Base-by-base conservation (phyloP, 2,888 invertebrate genomes). In the Bruchidius siliquastri region DNA sequence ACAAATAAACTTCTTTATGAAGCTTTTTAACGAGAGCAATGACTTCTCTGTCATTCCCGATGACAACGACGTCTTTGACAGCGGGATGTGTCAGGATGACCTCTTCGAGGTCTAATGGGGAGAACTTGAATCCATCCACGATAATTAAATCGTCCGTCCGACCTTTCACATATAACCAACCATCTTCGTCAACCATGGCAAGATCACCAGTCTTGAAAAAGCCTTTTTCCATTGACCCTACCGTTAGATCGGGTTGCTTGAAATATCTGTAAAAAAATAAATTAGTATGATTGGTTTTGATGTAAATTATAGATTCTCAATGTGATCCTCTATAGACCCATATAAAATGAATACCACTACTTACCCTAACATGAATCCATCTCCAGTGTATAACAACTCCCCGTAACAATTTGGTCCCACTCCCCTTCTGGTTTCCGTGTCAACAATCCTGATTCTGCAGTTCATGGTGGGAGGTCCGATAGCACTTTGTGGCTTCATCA, bases 201-300 rank as follows among this genome's bases (percentile, higher is more conserved):
- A 84, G 72, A 71, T 85, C 85, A 0, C 84, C 84, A 0, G 85
- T 85, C 80, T 79, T 83, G 71, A 83, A 82, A 72, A 78, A 85
- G 0, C 82, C 82, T 22, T 77, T 82, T 66, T 80, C 78, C 71
- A 82, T 74, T 2, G 76, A 67, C 0, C 73, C 75, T 26, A 78
- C 72, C 0, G 82, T 83, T 6, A 69, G 72, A 2, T 73, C 71
- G 6, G 73, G 76, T 72, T 83, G 81, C 73, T 82, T 84, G 67
- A 81, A 84, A 76, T 84, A 84, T 18, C 84, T 84, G 67, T 21
- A 79, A 78, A 10, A 66, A 70, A n/a, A n/a, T n/a, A n/a, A n/a
- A n/a, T n/a, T n/a, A n/a, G n/a, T n/a, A n/a, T n/a, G n/a, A n/a
- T n/a, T n/a, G n/a, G n/a, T n/a, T n/a, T n/a, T n/a, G n/a, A n/a